Evolutionary conservation across 2,113 vertebrate genomes (phyloP).

Genomic region (Rhinichthys klamathensis): DNA sequence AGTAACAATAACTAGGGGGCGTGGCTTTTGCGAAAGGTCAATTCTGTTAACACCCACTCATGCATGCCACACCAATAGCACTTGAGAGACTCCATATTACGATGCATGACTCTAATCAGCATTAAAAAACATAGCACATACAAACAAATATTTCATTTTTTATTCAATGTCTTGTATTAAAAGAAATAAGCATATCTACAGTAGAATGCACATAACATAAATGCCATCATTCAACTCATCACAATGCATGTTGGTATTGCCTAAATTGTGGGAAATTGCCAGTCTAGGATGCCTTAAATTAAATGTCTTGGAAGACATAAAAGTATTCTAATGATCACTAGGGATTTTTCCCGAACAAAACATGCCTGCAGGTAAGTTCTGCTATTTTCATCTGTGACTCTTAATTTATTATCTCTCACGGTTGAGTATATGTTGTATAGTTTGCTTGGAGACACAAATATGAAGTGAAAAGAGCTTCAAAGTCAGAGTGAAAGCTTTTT

Average conservation of each 20-base stretch:
- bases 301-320: neutral
- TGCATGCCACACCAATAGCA: neutral
- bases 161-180: neutral
- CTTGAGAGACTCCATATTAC: neutral
- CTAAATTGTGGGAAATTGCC: neutral
- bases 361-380: neutral
- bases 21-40: too few species aligned
- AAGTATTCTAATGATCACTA: neutral
- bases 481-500: neutral
- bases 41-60: neutral
- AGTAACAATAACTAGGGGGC: too few species aligned
- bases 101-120: neutral
- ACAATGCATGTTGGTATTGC: neutral
- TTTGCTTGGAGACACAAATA: neutral
- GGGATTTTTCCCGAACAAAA: neutral
- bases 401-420: neutral
- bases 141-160: neutral
- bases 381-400: neutral
- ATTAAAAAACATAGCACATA: neutral
- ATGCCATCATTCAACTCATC: neutral
- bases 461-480: conserved; percentile 15
- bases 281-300: neutral
- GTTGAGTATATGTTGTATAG: neutral
- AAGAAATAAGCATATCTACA: neutral
- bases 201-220: neutral